phyloP scores from a whole-genome alignment of 2,797 vertebrate species.

The Etheostoma perlongum region DNA sequence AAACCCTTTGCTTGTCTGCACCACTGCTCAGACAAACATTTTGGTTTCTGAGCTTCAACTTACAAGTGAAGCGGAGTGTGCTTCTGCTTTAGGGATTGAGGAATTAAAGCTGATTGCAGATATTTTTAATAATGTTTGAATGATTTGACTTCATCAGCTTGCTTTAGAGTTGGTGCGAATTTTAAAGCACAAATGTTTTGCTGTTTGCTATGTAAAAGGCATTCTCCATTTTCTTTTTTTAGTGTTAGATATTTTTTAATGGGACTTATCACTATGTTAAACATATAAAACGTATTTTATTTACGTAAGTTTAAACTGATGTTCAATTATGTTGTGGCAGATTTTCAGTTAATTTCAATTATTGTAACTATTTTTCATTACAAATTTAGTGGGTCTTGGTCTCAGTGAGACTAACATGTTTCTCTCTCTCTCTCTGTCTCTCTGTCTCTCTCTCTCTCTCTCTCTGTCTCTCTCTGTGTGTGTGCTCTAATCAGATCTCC shows the following conservation, averaged over 20 bases:
- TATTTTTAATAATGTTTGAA: background rate
- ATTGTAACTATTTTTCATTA: too few species aligned
- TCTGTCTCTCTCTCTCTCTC: background rate
- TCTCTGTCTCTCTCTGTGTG: background rate
- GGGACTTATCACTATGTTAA: too few species aligned
- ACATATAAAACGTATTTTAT: too few species aligned
- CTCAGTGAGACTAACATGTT: background rate
- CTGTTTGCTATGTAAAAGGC: background rate
- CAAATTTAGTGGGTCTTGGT: background rate
- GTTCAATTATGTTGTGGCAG: background rate
- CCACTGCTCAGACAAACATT: background rate
- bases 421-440: background rate
- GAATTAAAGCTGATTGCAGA: too few species aligned
- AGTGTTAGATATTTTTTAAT: too few species aligned
- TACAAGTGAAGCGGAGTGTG: background rate
- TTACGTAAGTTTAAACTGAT: background rate
- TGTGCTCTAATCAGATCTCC: conserved; percentile 76
- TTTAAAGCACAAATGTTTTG: background rate
- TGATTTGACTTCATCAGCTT: background rate
- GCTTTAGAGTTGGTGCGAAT: background rate
- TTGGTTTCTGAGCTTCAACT: background rate
- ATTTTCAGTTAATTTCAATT: too few species aligned
- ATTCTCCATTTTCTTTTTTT: background rate
- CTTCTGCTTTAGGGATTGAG: too few species aligned
- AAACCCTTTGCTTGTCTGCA: background rate